Conservation (phyloP, 2,888 invertebrate genomes). For the Stegana nigrithorax region DNA sequence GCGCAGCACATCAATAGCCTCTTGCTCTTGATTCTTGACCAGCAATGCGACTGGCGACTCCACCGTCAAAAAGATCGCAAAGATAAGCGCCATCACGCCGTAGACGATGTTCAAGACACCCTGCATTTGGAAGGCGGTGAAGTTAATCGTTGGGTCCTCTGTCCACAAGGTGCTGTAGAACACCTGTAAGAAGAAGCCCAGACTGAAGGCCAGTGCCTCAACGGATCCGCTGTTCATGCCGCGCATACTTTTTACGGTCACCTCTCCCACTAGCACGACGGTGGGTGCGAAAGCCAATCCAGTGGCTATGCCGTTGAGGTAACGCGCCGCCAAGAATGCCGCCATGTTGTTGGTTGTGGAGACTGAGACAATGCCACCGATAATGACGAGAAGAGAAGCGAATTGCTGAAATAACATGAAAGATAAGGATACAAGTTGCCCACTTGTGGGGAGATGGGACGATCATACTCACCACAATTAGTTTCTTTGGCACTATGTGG, state of each 20-base stretch:
- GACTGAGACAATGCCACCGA: conserved; percentile 50
- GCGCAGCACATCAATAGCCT: conserved; percentile 52
- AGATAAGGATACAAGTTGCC: no score
- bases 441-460: background rate
- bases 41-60: conserved; percentile 60
- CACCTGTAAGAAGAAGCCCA: conserved; percentile 52
- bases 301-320: conserved; percentile 60
- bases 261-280: conserved; percentile 55
- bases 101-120: conserved; percentile 44
- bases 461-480: background rate
- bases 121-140: conserved; percentile 42
- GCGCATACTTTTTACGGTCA: conserved; percentile 41
- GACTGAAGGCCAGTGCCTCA: conserved; percentile 41
- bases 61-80: conserved; percentile 35
- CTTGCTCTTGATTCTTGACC: conserved; percentile 44
- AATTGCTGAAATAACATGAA: no score
- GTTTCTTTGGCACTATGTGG: background rate
- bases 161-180: conserved; percentile 34
- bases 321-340: conserved; percentile 44
- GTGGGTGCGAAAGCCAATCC: conserved; percentile 55
- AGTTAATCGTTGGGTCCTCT: conserved; percentile 23
- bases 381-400: conserved; percentile 41
- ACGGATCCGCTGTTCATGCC: conserved; percentile 38
- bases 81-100: conserved; percentile 42
- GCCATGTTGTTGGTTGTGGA: conserved; percentile 20